Conservation (phyloP, 2,888 invertebrate species). For the Prionchulus punctatus region DNA sequence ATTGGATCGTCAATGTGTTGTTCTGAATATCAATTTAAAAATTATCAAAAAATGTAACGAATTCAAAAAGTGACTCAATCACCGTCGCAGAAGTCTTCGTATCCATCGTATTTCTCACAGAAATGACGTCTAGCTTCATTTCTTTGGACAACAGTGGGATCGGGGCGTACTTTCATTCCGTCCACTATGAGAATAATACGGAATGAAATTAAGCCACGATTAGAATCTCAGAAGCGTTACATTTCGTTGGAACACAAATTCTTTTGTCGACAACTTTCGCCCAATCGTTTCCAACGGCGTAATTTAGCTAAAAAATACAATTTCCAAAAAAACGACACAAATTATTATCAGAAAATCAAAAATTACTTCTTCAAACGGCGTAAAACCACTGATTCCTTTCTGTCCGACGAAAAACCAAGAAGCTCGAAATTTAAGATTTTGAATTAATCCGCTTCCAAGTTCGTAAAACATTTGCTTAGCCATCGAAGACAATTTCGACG, state of each 20-base stretch:
- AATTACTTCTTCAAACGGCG: constrained; percentile 38
- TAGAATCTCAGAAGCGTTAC: constrained; percentile 22
- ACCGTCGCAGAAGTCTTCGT: constrained; percentile 38
- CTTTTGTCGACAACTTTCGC: constrained; percentile 35
- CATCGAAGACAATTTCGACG: constrained; percentile 40
- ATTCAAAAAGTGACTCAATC: constrained; percentile 12
- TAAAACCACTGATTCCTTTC: constrained; percentile 41
- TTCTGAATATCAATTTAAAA: constrained; percentile 21
- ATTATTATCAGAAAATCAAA: background rate
- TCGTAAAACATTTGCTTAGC: constrained; percentile 40
- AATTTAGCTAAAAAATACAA: constrained; percentile 16
- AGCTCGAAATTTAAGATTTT: constrained; percentile 42
- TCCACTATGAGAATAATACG: too few relatives aligned
- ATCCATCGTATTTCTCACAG: constrained; percentile 37
- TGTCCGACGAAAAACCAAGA: constrained; percentile 43
- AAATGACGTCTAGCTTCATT: constrained; percentile 36
- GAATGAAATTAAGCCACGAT: background rate
- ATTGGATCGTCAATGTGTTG: constrained; percentile 33
- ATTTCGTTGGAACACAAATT: constrained; percentile 37
- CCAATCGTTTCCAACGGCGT: constrained; percentile 29
- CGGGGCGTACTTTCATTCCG: constrained; percentile 28
- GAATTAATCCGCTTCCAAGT: constrained; percentile 42
- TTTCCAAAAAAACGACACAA: background rate
- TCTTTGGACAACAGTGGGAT: constrained; percentile 24
- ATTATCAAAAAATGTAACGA: background rate